Base-by-base conservation (phyloP, 2,888 invertebrate species). In the Pseudeuparius sepicola region DNA sequence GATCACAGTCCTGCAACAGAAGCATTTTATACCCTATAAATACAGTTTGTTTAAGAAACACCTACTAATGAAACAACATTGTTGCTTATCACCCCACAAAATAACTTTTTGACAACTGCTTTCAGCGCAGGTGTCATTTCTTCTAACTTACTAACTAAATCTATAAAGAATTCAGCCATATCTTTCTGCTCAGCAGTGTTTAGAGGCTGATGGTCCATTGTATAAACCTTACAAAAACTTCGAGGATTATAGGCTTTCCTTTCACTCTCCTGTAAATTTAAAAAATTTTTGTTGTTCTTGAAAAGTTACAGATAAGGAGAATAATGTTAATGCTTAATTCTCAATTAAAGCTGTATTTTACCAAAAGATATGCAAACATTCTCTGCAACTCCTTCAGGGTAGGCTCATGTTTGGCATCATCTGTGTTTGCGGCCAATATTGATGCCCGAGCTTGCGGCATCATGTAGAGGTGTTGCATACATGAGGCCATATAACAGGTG, bases 81-180 rank as follows among this genome's bases (percentile, higher is more conserved):
- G 58, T 94, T 94, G 48, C 90, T 92, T 13, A 92, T 74, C 1
- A 89, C 86, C 18, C 94, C 94, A 53, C 93, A 92, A 62, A 94
- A 94, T 17, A 93, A 64, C 9, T 78, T 83, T 57, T 93, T 93
- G 4, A 94, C 87, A 14, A 93, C 70, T 45, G 76, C 79, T 63
- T 92, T 93, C 23, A 92, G 60, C 44, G 88, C 82, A 0, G 87
- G 82, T 2, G 90, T 88, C 89, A 93, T 93, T 61, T 94, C 94
- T 60, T 94, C 94, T 9, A 94, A 65, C 59, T 94, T 94, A 13
- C 90, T 90, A 16, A 94, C 92, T 28, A 94, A 73, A 65, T 94
- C 93, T 34, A 93, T 94, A 59, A 94, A 94, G 66, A 94, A 94
- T 63, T 94, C 94, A 0, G 93, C 92, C 94, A 94, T 94, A 56